These are phyloP conservation scores for Ceyx cyanopectus DNA, from an alignment of 2,113 vertebrate genomes.

Conservation along the genomic window DNA sequence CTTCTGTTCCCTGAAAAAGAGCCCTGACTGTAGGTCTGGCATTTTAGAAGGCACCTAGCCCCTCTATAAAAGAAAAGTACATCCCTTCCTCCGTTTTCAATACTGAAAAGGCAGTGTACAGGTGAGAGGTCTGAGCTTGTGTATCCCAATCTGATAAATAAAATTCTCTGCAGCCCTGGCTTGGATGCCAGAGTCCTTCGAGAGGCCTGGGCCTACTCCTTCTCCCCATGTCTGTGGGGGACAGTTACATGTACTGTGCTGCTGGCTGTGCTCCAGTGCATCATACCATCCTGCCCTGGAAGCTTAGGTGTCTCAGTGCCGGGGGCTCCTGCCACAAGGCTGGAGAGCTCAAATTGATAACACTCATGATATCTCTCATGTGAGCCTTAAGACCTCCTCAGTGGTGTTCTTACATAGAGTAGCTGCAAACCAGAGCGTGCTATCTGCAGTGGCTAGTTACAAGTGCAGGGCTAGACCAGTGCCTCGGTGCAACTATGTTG, in stretches of 20 bases:
- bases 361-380: not conserved
- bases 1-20: not conserved
- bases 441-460: not conserved
- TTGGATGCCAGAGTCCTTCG: not conserved
- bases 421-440: not conserved
- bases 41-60: not conserved
- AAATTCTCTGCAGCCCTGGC: not conserved
- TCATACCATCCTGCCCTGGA: accelerated
- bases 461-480: not conserved
- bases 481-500: accelerated
- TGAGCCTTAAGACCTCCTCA: not conserved
- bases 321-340: not conserved
- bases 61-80: not conserved
- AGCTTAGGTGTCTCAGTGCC: not conserved
- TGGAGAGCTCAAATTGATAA: not conserved
- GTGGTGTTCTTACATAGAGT: not conserved
- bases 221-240: not conserved
- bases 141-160: not conserved
- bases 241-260: not conserved
- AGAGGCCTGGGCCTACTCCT: not conserved
- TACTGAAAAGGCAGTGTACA: not conserved
- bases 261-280: not conserved
- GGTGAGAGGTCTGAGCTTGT: not conserved
- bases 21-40: not conserved
- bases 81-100: not conserved